Evolutionary conservation across 1,140 invertebrate genomes (phyloP).

Genomic region (Lordiphosa collinella): DNA sequence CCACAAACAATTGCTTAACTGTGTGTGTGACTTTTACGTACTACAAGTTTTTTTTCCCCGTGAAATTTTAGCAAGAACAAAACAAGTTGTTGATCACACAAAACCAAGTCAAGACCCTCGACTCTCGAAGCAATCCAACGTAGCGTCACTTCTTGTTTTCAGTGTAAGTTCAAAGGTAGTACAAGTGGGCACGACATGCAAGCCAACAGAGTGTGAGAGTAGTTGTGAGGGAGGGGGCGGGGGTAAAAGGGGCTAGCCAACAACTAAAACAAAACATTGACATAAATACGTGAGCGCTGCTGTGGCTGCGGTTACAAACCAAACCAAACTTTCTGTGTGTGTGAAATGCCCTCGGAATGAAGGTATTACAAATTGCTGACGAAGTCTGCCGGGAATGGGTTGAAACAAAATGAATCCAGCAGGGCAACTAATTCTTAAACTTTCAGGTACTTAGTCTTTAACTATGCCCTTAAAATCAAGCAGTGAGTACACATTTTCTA

Average conservation of each 20-base stretch:
- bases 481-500: too few species aligned
- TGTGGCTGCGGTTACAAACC: constrained; percentile 43
- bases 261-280: constrained; percentile 72
- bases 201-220: constrained; percentile 10
- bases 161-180: constrained; percentile 67
- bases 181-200: constrained; percentile 73
- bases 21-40: constrained; percentile 50
- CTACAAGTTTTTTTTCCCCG: constrained; percentile 30
- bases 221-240: background rate
- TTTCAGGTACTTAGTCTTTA: background rate
- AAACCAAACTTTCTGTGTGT: constrained; percentile 56
- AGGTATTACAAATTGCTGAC: constrained; percentile 54
- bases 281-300: constrained; percentile 61
- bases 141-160: constrained; percentile 56
- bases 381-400: constrained; percentile 36
- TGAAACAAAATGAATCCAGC: constrained; percentile 16
- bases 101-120: constrained; percentile 33
- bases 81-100: constrained; percentile 75
- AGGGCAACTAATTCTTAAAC: background rate
- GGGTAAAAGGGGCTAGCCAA: constrained; percentile 24
- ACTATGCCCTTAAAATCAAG: too few species aligned
- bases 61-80: constrained; percentile 57
- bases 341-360: constrained; percentile 41
- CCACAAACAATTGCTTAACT: constrained; percentile 4
- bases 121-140: constrained; percentile 14